A percentile compares a stretch with the other conserved stretches of the same genome.
phyloP scores from a whole-genome alignment of 2,797 vertebrate species.

The Trachurus trachurus region DNA sequence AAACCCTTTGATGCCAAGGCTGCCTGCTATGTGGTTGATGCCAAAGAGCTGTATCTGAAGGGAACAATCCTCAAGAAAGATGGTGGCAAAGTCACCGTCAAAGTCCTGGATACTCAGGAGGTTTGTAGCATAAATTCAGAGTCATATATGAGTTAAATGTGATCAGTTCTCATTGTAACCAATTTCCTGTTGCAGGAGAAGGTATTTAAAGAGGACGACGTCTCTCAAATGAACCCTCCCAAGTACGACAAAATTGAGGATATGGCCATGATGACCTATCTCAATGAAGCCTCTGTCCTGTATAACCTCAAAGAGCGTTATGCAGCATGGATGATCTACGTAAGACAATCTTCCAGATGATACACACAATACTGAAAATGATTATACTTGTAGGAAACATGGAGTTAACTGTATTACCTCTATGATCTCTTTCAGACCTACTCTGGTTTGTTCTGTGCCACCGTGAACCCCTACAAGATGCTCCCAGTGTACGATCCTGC shows the following conservation, averaged over 20 bases:
- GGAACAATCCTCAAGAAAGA: slow-evolving; percentile 85
- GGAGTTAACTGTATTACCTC: neutral
- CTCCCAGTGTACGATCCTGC: too few species aligned
- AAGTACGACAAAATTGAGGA: slow-evolving; percentile 86
- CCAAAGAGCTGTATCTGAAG: slow-evolving; percentile 90
- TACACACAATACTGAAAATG: neutral
- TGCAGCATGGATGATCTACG: slow-evolving; percentile 94
- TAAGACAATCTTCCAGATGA: slow-evolving; percentile 30
- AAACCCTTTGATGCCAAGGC: slow-evolving; percentile 90
- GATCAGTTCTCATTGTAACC: slow-evolving; percentile 18
- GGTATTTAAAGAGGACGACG: slow-evolving; percentile 86
- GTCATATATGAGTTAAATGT: neutral
- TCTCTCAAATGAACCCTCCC: slow-evolving; percentile 84
- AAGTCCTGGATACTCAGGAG: slow-evolving; percentile 76
- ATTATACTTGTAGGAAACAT: neutral
- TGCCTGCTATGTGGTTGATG: slow-evolving; percentile 87
- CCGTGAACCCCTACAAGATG: slow-evolving; percentile 88
- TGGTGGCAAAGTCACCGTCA: slow-evolving; percentile 85
- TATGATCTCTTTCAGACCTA: slow-evolving; percentile 82
- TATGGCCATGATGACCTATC: slow-evolving; percentile 86
- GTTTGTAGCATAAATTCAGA: slow-evolving; percentile 46
- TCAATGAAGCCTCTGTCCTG: slow-evolving; percentile 88
- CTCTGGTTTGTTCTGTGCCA: slow-evolving; percentile 84
- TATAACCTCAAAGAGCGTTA: slow-evolving; percentile 97
- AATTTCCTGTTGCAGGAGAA: slow-evolving; percentile 74